phyloP scores from a whole-genome alignment of 2,113 vertebrate species.

The Aplodontia rufa region DNA sequence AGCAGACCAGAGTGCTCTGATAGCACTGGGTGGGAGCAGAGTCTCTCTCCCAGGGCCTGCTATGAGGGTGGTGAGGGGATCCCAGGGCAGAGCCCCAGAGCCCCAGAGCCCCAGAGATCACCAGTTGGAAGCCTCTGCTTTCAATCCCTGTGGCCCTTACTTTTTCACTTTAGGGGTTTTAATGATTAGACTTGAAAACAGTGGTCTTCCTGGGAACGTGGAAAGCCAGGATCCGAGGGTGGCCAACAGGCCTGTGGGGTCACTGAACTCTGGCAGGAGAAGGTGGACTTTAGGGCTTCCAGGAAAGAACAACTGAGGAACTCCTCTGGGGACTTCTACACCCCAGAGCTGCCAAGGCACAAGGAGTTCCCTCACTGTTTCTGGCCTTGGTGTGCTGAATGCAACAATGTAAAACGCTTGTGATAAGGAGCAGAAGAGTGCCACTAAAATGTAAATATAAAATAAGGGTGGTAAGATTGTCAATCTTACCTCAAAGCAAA shows the following conservation, averaged over 20 bases:
- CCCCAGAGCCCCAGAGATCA: not conserved
- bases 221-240: not conserved
- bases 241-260: not conserved
- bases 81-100: not conserved
- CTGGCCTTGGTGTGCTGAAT: not conserved
- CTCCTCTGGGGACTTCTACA: not conserved
- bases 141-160: not conserved
- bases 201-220: not conserved
- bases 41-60: not conserved
- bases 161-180: not conserved
- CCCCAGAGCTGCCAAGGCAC: accelerated
- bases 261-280: not conserved
- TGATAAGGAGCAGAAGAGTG: not conserved
- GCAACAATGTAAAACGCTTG: not conserved
- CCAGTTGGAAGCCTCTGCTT: not conserved
- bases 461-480: not conserved
- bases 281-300: not conserved
- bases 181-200: not conserved
- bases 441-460: not conserved
- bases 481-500: too few species aligned
- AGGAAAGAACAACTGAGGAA: not conserved
- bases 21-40: too few species aligned
- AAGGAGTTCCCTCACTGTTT: not conserved
- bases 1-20: not conserved
- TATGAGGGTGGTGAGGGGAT: accelerated